phyloP scores from a whole-genome alignment of 2,113 vertebrate species.

The Nicator chloris region DNA sequence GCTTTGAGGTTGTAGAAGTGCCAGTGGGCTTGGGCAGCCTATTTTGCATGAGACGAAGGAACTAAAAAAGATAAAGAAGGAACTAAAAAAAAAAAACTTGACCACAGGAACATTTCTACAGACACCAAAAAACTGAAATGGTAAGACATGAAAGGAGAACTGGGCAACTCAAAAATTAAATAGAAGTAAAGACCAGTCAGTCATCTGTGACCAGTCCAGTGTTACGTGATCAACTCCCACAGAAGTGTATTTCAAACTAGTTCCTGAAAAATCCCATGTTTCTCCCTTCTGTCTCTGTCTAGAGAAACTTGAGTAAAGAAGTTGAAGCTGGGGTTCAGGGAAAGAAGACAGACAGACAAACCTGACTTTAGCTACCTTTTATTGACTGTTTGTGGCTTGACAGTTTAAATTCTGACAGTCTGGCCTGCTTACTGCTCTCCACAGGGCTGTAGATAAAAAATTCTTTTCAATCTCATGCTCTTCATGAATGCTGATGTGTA shows the following conservation, averaged over 20 bases:
- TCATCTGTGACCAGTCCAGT: not conserved
- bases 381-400: not conserved
- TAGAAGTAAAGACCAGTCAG: not conserved
- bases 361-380: not conserved
- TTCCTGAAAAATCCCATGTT: not conserved
- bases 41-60: not conserved
- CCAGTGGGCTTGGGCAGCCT: not conserved
- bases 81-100: not conserved
- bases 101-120: not conserved
- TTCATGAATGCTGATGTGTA: not conserved
- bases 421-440: not conserved
- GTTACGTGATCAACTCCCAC: not conserved
- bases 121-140: slow-evolving; percentile 28
- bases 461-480: not conserved
- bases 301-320: not conserved
- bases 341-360: not conserved
- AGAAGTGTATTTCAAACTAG: not conserved
- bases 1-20: not conserved
- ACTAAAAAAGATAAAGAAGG: not conserved
- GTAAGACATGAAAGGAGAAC: slow-evolving; percentile 19
- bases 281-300: not conserved
- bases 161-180: not conserved
- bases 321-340: not conserved
- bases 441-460: not conserved
- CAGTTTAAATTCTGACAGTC: not conserved